Conservation (phyloP, 2,888 invertebrate genomes). For the Baronia brevicornis region DNA sequence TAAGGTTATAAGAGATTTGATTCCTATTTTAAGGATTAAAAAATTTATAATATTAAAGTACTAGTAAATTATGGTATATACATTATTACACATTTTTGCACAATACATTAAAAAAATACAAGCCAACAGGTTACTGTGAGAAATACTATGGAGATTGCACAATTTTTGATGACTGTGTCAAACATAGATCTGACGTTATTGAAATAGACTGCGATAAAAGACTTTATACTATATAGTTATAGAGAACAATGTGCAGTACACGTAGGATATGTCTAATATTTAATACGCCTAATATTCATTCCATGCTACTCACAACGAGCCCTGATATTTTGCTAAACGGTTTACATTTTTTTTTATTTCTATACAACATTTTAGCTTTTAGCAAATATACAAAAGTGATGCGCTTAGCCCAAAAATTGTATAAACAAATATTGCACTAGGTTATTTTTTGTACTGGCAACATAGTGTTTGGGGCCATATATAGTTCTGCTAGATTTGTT, state of each 20-base stretch:
- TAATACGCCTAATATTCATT: conserved; percentile 60
- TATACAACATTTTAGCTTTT: conserved; percentile 52
- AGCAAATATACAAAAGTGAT: conserved; percentile 26
- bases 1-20: no score
- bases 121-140: no score
- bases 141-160: no score
- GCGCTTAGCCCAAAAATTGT: conserved; percentile 23
- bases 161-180: no score
- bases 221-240: no score
- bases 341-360: conserved; percentile 38
- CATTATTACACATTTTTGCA: no score
- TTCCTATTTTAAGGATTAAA: no score
- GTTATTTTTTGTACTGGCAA: conserved; percentile 9
- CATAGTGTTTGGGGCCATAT: conserved; percentile 3
- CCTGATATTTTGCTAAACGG: conserved; percentile 68
- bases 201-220: no score
- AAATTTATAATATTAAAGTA: no score
- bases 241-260: conserved; percentile 31
- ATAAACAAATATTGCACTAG: conserved; percentile 17
- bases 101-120: no score
- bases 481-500: conserved; percentile 25
- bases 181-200: no score
- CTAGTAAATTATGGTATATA: no score
- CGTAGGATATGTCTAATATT: conserved; percentile 25
- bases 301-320: conserved; percentile 41